phyloP scores from a whole-genome alignment of 2,113 vertebrate genomes.

The Lepus americanus region DNA sequence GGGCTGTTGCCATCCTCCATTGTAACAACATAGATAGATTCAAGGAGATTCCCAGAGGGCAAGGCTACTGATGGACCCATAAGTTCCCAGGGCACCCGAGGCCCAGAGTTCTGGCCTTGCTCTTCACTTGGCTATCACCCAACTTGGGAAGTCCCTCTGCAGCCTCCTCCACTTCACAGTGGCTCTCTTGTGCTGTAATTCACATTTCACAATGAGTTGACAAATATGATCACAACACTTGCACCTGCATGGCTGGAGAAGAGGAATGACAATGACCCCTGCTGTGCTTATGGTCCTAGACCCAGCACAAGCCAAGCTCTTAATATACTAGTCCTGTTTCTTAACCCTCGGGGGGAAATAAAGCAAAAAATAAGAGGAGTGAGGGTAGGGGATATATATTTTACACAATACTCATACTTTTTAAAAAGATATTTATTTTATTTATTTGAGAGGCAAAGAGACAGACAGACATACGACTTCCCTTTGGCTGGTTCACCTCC shows the following conservation, averaged over 20 bases:
- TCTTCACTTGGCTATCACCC: no score
- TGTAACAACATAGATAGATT: neutral
- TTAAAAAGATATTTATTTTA: no score
- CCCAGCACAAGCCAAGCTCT: neutral
- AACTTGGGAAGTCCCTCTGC: neutral
- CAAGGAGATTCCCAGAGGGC: neutral
- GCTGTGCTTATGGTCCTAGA: rapidly evolving
- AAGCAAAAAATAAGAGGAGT: neutral
- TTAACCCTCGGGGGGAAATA: neutral
- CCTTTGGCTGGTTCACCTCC: no score
- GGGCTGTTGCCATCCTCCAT: neutral
- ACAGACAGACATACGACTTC: no score
- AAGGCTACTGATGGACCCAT: neutral
- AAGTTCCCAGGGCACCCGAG: rapidly evolving
- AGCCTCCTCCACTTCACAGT: rapidly evolving
- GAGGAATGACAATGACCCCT: neutral
- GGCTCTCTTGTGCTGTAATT: neutral
- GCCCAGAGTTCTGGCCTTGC: no score
- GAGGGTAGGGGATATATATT: no score
- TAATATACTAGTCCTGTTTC: no score
- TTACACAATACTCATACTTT: neutral
- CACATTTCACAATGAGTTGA: neutral
- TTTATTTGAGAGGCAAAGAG: no score
- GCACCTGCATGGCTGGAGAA: neutral
- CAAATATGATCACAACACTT: neutral